Evolutionary conservation across 2,113 vertebrate species (phyloP), one percentile per base, ranked within the genome.

Genomic region (Thryonomys swinderianus): DNA sequence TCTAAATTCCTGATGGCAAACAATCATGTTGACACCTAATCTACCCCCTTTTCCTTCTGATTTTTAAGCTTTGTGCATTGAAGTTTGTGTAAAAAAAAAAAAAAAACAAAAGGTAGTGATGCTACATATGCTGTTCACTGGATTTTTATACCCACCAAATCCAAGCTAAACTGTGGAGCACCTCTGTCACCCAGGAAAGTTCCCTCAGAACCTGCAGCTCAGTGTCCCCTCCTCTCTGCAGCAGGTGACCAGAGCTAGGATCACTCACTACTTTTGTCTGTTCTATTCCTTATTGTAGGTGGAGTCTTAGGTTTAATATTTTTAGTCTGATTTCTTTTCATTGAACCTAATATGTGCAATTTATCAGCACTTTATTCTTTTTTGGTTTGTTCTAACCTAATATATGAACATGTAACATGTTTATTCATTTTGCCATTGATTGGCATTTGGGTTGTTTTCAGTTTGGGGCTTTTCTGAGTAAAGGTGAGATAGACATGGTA

Each of bases 221-320:
- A 1, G 30, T 0, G 0, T 51, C 12, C 3, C 17, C 25, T 32
- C 25, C 71, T 32, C 16, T 32, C 7, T 37, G 2, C 51, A 3
- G 0, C 40, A 3, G 7, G n/a, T 1, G 6, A 21, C 23, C 34
- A 2, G 0, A 0, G 5, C n/a, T 3, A 2, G 0, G 7, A 51
- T 45, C 1, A 0, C 0, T 0, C 3, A 0, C 5, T 2, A 13
- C 27, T 25, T 27, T 5, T 6, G 6, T 37, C 85, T 5, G 34
- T 5, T 10, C 69, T 30, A 13, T n/a, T 18, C 8, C 62, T 42
- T 30, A 5, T 1, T 14, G 13, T 0, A 11, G 14, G n/a, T 4
- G 20, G 18, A 20, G 20, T 21, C 5, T 30, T 3, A 17, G 2
- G 3, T 2, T 0, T 6, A 0, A 6, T 0, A 11, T 1, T 23